A percentile compares a stretch with the other conserved stretches of the same genome.
phyloP scores from a whole-genome alignment of 2,113 vertebrate species.

The Dermatemys mawii region DNA sequence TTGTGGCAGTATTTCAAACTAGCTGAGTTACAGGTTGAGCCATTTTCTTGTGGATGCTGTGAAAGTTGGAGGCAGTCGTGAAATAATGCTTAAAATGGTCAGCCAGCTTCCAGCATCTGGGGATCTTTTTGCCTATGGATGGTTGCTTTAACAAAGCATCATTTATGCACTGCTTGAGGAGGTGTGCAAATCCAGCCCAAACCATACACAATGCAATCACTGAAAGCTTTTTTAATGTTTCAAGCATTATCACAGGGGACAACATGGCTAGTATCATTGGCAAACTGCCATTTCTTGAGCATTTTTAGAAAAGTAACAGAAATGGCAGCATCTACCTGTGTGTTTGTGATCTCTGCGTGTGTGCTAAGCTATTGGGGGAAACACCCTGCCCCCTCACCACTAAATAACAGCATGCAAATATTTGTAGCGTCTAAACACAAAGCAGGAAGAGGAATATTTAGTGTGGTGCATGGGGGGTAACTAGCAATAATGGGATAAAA shows the following conservation, averaged over 20 bases:
- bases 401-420: neutral
- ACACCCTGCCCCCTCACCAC: neutral
- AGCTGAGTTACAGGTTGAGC: neutral
- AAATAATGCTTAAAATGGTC: neutral
- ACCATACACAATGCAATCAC: neutral
- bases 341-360: neutral
- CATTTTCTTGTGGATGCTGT: too few relatives aligned
- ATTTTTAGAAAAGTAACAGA: neutral
- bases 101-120: neutral
- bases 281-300: neutral
- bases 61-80: neutral
- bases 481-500: neutral
- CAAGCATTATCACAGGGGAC: neutral
- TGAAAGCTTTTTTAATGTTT: neutral
- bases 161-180: neutral
- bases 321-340: neutral
- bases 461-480: neutral
- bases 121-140: neutral
- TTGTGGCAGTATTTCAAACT: neutral
- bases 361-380: neutral
- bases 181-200: neutral
- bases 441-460: neutral
- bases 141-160: neutral
- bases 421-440: neutral
- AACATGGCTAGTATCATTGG: neutral